Percentiles rank a stretch among this genome's conserved stretches.
These are phyloP conservation scores for Augochlorella aurata DNA, from an alignment of 2,888 invertebrate genomes.

Conservation along the genomic window DNA sequence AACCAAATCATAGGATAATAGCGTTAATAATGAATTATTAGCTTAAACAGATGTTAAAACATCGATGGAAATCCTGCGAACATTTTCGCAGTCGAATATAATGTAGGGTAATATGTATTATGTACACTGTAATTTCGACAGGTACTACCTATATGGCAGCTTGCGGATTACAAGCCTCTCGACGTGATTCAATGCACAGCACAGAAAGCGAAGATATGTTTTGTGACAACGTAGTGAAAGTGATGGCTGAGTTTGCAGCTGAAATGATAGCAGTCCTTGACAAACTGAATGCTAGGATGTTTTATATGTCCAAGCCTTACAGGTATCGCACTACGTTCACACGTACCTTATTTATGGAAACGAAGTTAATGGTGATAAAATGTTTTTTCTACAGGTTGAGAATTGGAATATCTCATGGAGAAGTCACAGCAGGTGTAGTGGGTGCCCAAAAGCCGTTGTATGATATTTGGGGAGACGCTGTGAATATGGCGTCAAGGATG, in stretches of 20 bases:
- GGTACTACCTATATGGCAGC: conserved; percentile 98
- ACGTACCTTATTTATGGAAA: neutral
- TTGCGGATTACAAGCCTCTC: conserved; percentile 91
- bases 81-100: neutral
- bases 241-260: conserved; percentile 88
- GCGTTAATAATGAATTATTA: too few species aligned
- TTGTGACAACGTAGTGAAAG: conserved; percentile 82
- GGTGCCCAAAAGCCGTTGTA: conserved; percentile 96
- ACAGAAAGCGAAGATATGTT: conserved; percentile 71
- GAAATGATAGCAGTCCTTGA: conserved; percentile 87
- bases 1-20: too few species aligned
- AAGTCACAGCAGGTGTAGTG: conserved; percentile 96
- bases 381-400: conserved; percentile 67
- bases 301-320: conserved; percentile 78
- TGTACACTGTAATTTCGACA: conserved; percentile 29
- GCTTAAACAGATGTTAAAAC: too few species aligned
- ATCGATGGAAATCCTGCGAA: neutral
- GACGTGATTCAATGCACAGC: conserved; percentile 84
- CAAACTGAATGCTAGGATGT: conserved; percentile 84
- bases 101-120: neutral
- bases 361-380: neutral
- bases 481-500: conserved; percentile 98
- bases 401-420: conserved; percentile 93
- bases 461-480: conserved; percentile 98
- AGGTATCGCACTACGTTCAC: conserved; percentile 65